Base-by-base conservation (phyloP, 2,113 vertebrate genomes). In the Taurulus bubalis region DNA sequence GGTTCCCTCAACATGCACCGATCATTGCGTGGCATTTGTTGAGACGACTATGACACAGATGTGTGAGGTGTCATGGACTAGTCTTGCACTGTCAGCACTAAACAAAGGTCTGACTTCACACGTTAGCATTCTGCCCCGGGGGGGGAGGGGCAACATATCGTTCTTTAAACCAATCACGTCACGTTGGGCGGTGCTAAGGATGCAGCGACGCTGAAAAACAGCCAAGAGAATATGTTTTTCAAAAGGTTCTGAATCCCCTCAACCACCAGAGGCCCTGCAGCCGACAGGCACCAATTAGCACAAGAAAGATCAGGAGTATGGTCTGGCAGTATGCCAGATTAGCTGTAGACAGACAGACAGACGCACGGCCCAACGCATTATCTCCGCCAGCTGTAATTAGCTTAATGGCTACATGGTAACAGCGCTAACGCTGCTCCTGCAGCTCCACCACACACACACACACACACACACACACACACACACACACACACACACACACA, bases 391-490 rank as follows among this genome's bases (percentile, higher is more conserved):
- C 20, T 18, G 2, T n/a, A 51, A 51, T 51, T 51, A 51, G 16
- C 49, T 51, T 51, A 51, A 22, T 22, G 47, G 47, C 47, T 18
- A 49, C 26, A 58, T 28, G 45, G 58, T 24, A 71, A 42, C 73
- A 47, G 22, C 2, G 16, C 28, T 64, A 8, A 77, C 5, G 8
- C 32, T 30, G 3, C 38, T 55, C 28, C 9, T 30, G 32, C 38
- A 24, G 28, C 70, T 34, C 38, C 47, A 47, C 9, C 28, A 49
- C 32, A n/a, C 59, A 79, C 59, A 59, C 64, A 81, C 49, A 47
- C n/a, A 70, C 45, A 10, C 38, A 10, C 38, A 38, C 8, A 10
- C 38, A 38, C 38, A 6, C 3, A 34, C 34, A 34, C 30, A 32
- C 30, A 47, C n/a, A 70, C 45, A 10, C 38, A 10, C 38, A 38